Evolutionary conservation across 2,797 vertebrate species (phyloP), one percentile per base, ranked within the genome.

Genomic region (Perodicticus potto): DNA sequence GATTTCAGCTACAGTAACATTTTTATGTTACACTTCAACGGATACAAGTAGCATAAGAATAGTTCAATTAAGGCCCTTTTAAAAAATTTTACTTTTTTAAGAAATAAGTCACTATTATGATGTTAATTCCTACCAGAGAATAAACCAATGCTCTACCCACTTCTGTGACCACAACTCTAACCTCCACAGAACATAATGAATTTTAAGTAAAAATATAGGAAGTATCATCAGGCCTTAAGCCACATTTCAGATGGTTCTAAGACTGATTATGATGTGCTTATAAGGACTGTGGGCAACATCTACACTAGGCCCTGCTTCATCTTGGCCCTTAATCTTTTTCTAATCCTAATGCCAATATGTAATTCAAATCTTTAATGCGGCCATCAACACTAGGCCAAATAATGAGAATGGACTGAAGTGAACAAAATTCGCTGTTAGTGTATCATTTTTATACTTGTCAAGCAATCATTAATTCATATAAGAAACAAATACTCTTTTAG

Each of bases 391-490:
- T 61, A 93, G 0, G 3, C 17, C 63, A 95, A 93, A 86, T 76
- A 82, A 85, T 9, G n/a, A 82, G 0, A 53, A 37, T 34, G 9
- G 2, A 59, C 32, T 59, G 89, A 86, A 63, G 7, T 82, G 11
- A 90, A 89, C 13, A 93, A 83, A 94, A 91, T 63, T 86, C 22
- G 49, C 74, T 80, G 86, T 55, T 93, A 93, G 11, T 74, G 5
- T 61, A 65, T 34, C 65, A 77, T 67, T n/a, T 93, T 32, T 63
- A 7, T 92, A 77, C 17, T 91, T 53, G 53, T 74, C 12, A 97
- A 91, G 16, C 40, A 91, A 90, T 70, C 34, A 91, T 59, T 61
- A 78, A 55, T 76, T 89, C 11, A 63, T 20, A 89, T 87, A 16
- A 3, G 23, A 96, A 93, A 81, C 5, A 90, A 77, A 72, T 32